Percentiles rank a stretch among this genome's conserved stretches.
These are phyloP conservation scores for Manacus vitellinus DNA, from an alignment of 2,113 vertebrate species.

Conservation along the genomic window DNA sequence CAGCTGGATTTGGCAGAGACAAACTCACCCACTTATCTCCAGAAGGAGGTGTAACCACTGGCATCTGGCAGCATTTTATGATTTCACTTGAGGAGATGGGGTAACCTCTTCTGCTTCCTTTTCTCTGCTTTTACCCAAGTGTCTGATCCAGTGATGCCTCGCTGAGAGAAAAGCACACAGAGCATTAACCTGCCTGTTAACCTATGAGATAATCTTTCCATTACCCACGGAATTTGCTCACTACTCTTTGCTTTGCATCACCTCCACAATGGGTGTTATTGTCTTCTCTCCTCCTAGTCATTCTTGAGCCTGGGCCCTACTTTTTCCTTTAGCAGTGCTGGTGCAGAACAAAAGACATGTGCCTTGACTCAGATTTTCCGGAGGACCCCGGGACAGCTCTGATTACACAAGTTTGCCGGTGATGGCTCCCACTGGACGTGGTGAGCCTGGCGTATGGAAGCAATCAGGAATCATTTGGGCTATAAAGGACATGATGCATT, in stretches of 20 bases:
- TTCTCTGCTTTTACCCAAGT: background rate
- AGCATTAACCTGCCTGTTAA: slow-evolving; percentile 41
- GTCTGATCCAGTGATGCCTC: background rate
- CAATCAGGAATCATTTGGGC: slow-evolving; percentile 32
- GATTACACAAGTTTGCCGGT: slow-evolving; percentile 7
- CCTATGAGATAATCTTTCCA: slow-evolving; percentile 54
- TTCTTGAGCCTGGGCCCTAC: background rate
- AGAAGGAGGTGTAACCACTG: background rate
- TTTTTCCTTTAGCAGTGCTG: background rate
- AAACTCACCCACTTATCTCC: background rate
- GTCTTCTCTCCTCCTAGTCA: background rate
- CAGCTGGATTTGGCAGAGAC: background rate
- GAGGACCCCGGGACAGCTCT: slow-evolving; percentile 15
- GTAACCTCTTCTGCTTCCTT: background rate
- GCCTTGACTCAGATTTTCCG: slow-evolving; percentile 29
- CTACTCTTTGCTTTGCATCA: background rate
- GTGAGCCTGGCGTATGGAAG: slow-evolving; percentile 41
- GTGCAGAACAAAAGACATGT: slow-evolving; percentile 19
- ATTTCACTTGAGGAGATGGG: background rate
- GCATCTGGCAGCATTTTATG: background rate
- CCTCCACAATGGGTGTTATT: slow-evolving; percentile 22
- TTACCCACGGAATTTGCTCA: background rate
- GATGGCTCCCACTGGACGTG: slow-evolving; percentile 10
- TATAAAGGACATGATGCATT: background rate
- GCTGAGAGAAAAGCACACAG: background rate